phyloP scores from a whole-genome alignment of 2,888 invertebrate species.

The Adineta ricciae region DNA sequence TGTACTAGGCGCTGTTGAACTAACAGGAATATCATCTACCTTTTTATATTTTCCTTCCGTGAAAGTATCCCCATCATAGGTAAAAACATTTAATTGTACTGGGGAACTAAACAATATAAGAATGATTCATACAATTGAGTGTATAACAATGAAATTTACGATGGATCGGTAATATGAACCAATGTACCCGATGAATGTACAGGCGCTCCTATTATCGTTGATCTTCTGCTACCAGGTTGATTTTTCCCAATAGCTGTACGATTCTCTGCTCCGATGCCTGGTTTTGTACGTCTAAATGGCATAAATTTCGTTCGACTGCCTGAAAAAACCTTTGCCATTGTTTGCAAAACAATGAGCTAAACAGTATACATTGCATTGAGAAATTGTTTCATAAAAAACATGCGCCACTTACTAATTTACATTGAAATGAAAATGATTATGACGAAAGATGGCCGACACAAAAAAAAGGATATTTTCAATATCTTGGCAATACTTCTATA shows the following conservation, averaged over 20 bases:
- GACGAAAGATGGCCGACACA: background rate
- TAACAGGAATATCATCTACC: background rate
- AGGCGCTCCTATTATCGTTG: too few species aligned
- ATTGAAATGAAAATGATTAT: background rate
- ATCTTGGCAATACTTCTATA: background rate
- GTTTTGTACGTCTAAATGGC: background rate
- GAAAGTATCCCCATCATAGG: background rate
- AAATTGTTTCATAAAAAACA: too few species aligned
- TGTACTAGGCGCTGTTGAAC: background rate
- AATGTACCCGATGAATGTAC: background rate
- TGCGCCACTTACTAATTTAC: background rate
- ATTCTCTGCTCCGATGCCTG: background rate
- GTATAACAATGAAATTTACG: background rate
- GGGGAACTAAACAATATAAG: background rate
- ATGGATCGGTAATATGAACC: background rate
- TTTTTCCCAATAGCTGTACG: too few species aligned
- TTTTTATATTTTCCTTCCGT: background rate
- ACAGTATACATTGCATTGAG: too few species aligned
- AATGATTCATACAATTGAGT: background rate
- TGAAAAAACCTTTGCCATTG: background rate
- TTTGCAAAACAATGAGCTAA: background rate
- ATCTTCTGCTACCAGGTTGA: too few species aligned
- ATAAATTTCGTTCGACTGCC: background rate
- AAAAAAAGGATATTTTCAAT: background rate
- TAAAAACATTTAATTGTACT: background rate